phyloP scores from a whole-genome alignment of 2,113 vertebrate genomes.

The Bujurquina vittata region DNA sequence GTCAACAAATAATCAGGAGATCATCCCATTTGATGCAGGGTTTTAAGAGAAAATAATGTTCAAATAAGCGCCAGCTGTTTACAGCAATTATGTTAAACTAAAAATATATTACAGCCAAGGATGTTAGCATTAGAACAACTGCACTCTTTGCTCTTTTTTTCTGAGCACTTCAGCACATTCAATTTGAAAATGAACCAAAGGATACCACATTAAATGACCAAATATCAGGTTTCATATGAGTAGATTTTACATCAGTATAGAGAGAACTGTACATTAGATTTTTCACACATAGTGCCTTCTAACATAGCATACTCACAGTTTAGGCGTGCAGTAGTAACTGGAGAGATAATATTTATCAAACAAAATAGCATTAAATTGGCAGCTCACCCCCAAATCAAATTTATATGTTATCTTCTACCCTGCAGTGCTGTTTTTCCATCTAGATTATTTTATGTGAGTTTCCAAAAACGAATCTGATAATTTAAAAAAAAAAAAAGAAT shows the following conservation, averaged over 20 bases:
- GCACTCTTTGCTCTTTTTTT: background rate
- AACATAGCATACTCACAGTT: background rate
- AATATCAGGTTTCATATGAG: background rate
- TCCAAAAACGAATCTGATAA: background rate
- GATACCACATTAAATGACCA: background rate
- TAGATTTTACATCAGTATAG: background rate
- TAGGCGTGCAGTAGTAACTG: background rate
- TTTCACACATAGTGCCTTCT: background rate
- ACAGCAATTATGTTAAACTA: background rate
- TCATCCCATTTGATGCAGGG: background rate
- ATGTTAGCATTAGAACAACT: background rate
- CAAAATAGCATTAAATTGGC: background rate
- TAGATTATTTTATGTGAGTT: background rate
- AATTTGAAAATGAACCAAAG: background rate
- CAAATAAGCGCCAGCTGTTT: background rate
- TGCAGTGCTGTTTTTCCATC: background rate
- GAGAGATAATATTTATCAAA: background rate
- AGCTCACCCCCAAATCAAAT: background rate
- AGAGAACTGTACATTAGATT: background rate
- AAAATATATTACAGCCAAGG: background rate
- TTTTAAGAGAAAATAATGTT: fast-evolving
- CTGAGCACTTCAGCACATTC: background rate
- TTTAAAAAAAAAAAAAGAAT: background rate
- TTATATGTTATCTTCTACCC: background rate
- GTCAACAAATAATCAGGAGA: background rate